Evolutionary conservation across 2,888 invertebrate species (phyloP).

Genomic region (Philopedon plagiatum): DNA sequence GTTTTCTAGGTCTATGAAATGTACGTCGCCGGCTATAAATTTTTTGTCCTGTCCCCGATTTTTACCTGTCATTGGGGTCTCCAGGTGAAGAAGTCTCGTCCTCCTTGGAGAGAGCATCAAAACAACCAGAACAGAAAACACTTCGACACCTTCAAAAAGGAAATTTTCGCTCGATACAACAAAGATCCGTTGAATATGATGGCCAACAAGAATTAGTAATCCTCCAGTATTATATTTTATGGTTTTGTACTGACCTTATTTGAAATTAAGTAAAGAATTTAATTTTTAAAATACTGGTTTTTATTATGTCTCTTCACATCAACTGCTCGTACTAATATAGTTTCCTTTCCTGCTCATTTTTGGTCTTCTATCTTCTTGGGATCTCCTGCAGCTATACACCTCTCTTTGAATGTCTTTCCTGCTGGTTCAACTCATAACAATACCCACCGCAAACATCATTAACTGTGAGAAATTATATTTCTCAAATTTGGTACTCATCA

Average conservation of each 20-base stretch:
- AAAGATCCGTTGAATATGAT: constrained; percentile 76
- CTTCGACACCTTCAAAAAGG: constrained; percentile 87
- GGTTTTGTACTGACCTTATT: constrained; percentile 10
- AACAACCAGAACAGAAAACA: constrained; percentile 86
- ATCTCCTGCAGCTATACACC: too few species aligned
- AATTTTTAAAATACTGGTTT: too few species aligned
- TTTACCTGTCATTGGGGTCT: constrained; percentile 94
- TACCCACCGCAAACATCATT: too few species aligned
- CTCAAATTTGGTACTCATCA: too few species aligned
- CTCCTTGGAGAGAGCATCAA: constrained; percentile 89
- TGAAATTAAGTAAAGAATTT: too few species aligned
- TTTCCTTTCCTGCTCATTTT: too few species aligned
- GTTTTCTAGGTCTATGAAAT: constrained; percentile 91
- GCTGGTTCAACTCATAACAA: too few species aligned
- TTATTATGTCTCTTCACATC: too few species aligned
- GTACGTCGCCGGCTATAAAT: constrained; percentile 90
- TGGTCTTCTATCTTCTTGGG: too few species aligned
- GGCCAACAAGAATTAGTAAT: constrained; percentile 29
- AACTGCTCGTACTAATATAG: too few species aligned
- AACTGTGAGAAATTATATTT: too few species aligned
- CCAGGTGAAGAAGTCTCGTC: constrained; percentile 83
- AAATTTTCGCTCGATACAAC: constrained; percentile 84
- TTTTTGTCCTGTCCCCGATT: constrained; percentile 88
- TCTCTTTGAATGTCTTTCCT: too few species aligned
- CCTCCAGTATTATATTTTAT: constrained; percentile 5